Evolutionary conservation across 2,113 vertebrate species (phyloP), one percentile per base, ranked within the genome.

Genomic region (Pachypanchax playfairii): DNA sequence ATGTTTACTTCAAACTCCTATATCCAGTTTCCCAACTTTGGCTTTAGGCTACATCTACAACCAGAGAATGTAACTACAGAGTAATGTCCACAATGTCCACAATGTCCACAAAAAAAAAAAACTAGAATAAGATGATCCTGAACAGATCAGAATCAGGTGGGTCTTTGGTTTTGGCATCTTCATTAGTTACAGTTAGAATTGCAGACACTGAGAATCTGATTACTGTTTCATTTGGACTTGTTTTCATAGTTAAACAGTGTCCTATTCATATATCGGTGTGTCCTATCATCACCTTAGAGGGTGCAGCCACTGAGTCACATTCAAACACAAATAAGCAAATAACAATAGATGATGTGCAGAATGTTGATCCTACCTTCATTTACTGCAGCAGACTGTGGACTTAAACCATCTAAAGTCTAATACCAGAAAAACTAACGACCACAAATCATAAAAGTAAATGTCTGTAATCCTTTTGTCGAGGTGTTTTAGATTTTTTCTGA

Each of bases 1-100:
- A 12, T 44, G 22, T 44, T 39, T 47, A n/a, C 13, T 22, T 39
- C n/a, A 4, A 62, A 46, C 13, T 50, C n/a, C 41, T 17, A 44
- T 33, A 1, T 66, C 31, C 18, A 43, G 21, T 61, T 62, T 68
- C 50, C 11, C 43, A 14, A 21, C 15, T 13, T 63, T 59, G 38
- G 6, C 12, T 48, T 54, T 35, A 10, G 29, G 42, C 14, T 20
- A 11, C 26, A 31, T 22, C 8, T 25, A n/a, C 3, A 50, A 46
- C 12, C 43, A 9, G 51, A 36, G 26, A 42, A 75, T 74, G 55
- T 21, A 20, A 52, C 42, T 67, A 41, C 50, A 74, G 72, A 64
- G 48, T 53, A 61, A 80, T 60, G 31, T n/a, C n/a, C n/a, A n/a
- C n/a, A n/a, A n/a, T n/a, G n/a, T n/a, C n/a, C n/a, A n/a, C n/a